Evolutionary conservation across 2,797 vertebrate species (phyloP).

Genomic region (Yasuhikotakia modesta): DNA sequence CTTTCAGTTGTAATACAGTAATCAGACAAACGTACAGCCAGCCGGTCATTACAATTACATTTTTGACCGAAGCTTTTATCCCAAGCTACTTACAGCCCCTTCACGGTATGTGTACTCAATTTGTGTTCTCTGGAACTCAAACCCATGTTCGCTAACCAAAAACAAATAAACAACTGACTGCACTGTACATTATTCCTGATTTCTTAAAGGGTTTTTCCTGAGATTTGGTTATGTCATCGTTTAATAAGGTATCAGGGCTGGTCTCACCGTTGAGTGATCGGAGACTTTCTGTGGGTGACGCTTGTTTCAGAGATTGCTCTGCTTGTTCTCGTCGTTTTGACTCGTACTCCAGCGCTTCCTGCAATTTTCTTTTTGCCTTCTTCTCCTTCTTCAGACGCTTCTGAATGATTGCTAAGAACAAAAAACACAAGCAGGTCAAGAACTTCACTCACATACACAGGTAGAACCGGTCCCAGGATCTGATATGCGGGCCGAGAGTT

Average conservation of each 20-base stretch:
- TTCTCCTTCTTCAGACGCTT: constrained; percentile 99
- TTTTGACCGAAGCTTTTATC: neutral
- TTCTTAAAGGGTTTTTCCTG: neutral
- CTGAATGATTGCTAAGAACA: constrained; percentile 90
- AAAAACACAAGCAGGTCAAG: constrained; percentile 22
- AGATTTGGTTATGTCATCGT: neutral
- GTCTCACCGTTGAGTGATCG: constrained; percentile 93
- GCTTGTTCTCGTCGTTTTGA: constrained; percentile 95
- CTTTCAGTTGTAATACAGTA: neutral
- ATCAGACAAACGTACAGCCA: neutral
- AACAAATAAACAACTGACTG: too few species aligned
- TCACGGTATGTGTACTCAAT: too few species aligned
- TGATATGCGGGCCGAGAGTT: constrained; percentile 15
- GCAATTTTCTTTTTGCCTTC: constrained; percentile 99
- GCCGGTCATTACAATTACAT: neutral
- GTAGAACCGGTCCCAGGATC: constrained; percentile 6
- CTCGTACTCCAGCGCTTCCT: constrained; percentile 98
- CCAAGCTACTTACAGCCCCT: too few species aligned
- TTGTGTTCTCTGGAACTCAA: too few species aligned
- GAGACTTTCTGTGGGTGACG: constrained; percentile 93
- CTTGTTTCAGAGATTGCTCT: constrained; percentile 94
- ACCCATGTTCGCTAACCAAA: too few species aligned
- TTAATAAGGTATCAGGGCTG: constrained; percentile 58
- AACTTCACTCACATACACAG: neutral
- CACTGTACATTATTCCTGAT: too few species aligned